Conservation (phyloP, 1,140 invertebrate genomes). For the Halesus radiatus region DNA sequence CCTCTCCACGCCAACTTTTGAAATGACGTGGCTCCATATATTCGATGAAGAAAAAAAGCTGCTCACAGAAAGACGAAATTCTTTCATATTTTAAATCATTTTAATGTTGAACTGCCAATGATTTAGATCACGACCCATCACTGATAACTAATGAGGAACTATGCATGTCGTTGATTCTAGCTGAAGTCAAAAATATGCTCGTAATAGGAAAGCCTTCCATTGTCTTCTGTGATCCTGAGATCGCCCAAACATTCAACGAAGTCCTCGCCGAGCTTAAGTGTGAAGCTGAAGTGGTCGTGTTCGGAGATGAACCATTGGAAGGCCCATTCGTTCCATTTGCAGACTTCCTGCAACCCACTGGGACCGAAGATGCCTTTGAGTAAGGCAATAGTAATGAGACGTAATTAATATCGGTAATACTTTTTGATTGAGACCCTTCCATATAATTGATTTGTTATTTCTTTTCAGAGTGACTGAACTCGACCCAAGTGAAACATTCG, state of each 20-base stretch:
- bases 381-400: neutral
- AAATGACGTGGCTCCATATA: too few species aligned
- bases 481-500: constrained; percentile 43
- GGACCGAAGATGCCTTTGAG: constrained; percentile 25
- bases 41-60: too few species aligned
- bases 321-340: neutral
- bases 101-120: too few species aligned
- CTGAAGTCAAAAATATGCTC: neutral
- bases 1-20: too few species aligned
- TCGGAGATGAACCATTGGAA: neutral
- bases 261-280: neutral
- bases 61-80: too few species aligned
- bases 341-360: constrained; percentile 23
- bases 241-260: neutral
- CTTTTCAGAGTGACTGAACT: constrained; percentile 50
- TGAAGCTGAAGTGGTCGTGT: neutral
- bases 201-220: neutral
- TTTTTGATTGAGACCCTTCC: too few species aligned
- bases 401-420: too few species aligned
- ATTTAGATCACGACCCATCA: too few species aligned
- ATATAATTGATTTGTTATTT: too few species aligned
- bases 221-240: neutral
- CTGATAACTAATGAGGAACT: neutral
- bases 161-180: neutral
- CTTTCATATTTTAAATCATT: too few species aligned